Percentiles rank a stretch among this genome's conserved stretches.
phyloP scores from a whole-genome alignment of 2,888 invertebrate genomes.

The Brachynemurus nebulosus region DNA sequence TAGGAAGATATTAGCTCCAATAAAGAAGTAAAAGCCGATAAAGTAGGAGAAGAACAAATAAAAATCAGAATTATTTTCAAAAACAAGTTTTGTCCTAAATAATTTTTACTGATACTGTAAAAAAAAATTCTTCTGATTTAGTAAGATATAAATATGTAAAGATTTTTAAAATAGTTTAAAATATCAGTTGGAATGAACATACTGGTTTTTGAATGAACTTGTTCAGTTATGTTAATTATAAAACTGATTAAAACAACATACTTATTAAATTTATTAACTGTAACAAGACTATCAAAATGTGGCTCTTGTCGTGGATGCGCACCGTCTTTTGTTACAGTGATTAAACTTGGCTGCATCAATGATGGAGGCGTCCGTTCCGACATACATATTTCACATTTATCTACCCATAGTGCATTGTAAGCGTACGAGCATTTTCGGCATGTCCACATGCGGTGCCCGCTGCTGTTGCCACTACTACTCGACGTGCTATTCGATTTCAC shows the following conservation, averaged over 20 bases:
- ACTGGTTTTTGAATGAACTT: too few species aligned
- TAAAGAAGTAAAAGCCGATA: too few species aligned
- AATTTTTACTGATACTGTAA: too few species aligned
- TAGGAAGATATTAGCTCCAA: too few species aligned
- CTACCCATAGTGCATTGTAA: slow-evolving; percentile 69
- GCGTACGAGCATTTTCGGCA: slow-evolving; percentile 80
- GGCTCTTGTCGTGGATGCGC: slow-evolving; percentile 25
- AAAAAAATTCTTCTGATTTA: too few species aligned
- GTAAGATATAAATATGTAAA: too few species aligned
- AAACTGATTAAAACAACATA: background rate
- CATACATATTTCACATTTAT: slow-evolving; percentile 71
- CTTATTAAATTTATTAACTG: slow-evolving; percentile 18
- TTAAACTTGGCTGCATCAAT: slow-evolving; percentile 48
- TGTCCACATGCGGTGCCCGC: slow-evolving; percentile 58
- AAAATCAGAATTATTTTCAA: too few species aligned
- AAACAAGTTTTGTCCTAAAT: too few species aligned
- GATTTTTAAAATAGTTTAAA: too few species aligned
- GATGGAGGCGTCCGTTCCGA: slow-evolving; percentile 46
- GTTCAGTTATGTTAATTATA: too few species aligned
- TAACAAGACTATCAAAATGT: slow-evolving; percentile 13
- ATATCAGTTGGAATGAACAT: too few species aligned
- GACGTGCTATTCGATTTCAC: slow-evolving; percentile 7
- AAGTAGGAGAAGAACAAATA: too few species aligned
- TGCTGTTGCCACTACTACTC: slow-evolving; percentile 11
- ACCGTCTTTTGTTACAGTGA: slow-evolving; percentile 49